These are phyloP conservation scores for Engraulis encrasicolus DNA, from an alignment of 2,113 vertebrate species.

Conservation along the genomic window DNA sequence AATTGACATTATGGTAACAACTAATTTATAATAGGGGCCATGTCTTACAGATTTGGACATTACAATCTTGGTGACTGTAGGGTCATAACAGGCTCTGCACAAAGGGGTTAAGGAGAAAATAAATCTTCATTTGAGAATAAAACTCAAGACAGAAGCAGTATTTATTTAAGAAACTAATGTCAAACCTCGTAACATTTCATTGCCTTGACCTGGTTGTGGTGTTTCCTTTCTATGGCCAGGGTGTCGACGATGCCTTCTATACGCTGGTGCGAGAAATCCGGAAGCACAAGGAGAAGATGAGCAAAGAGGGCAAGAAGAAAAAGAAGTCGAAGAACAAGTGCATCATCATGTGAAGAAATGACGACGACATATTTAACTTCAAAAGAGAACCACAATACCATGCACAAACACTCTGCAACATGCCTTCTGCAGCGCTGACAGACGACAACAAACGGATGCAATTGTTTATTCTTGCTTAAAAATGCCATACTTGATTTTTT, in stretches of 20 bases:
- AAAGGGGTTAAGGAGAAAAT: too few relatives aligned
- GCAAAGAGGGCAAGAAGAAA: conserved; percentile 61
- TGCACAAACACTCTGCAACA: background rate
- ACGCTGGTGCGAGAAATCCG: conserved; percentile 70
- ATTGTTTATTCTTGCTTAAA: background rate
- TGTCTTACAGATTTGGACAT: too few relatives aligned
- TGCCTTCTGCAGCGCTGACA: background rate
- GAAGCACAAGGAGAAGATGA: conserved; percentile 69
- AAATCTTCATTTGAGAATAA: too few relatives aligned
- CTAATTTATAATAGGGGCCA: too few relatives aligned
- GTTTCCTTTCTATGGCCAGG: conserved; percentile 39
- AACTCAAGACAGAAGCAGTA: too few relatives aligned
- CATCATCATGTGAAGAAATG: conserved; percentile 54
- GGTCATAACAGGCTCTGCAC: too few relatives aligned
- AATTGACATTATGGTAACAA: too few relatives aligned
- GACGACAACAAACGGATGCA: background rate
- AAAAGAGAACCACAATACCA: background rate
- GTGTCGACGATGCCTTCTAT: conserved; percentile 69
- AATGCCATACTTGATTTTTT: background rate
- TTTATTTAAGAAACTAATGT: too few relatives aligned
- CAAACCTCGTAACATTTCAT: too few relatives aligned
- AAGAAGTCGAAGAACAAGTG: conserved; percentile 67
- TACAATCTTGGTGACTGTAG: too few relatives aligned
- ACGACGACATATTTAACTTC: background rate
- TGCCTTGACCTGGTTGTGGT: background rate